phyloP scores from a whole-genome alignment of 2,113 vertebrate species.

The Clupea harengus region DNA sequence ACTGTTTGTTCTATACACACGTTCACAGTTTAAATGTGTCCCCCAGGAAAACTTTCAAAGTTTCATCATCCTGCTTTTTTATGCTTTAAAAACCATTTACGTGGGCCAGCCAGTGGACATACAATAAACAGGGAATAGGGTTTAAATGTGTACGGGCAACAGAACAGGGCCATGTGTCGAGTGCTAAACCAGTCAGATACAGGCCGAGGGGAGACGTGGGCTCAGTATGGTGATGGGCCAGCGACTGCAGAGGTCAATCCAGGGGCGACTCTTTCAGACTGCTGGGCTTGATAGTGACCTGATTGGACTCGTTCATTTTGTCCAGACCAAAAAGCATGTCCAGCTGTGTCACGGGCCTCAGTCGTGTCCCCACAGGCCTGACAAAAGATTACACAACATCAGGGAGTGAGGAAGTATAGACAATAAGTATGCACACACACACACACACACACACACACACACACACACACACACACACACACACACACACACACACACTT shows the following conservation, averaged over 20 bases:
- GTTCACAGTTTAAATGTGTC: neutral
- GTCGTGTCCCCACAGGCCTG: conserved; percentile 61
- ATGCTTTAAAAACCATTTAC: neutral
- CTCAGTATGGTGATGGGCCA: neutral
- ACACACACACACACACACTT: neutral
- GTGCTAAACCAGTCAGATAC: neutral
- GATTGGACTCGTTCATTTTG: conserved; percentile 77
- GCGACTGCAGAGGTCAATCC: conserved; percentile 56
- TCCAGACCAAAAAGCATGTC: conserved; percentile 76
- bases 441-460: too few relatives aligned
- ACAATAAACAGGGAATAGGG: neutral
- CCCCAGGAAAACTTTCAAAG: neutral
- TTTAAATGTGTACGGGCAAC: neutral
- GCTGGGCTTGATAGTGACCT: conserved; percentile 52
- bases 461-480: neutral
- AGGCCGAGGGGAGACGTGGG: neutral
- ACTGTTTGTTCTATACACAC: neutral
- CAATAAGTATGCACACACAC: neutral
- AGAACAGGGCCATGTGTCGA: neutral
- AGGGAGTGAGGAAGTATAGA: neutral
- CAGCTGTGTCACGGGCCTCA: conserved; percentile 74
- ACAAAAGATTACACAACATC: neutral
- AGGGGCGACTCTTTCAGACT: conserved; percentile 60
- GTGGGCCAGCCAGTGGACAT: neutral
- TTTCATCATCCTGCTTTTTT: neutral